A percentile compares a stretch with the other conserved stretches of the same genome.
Conservation (phyloP, 2,888 invertebrate genomes). For the Athrips mouffetella region DNA sequence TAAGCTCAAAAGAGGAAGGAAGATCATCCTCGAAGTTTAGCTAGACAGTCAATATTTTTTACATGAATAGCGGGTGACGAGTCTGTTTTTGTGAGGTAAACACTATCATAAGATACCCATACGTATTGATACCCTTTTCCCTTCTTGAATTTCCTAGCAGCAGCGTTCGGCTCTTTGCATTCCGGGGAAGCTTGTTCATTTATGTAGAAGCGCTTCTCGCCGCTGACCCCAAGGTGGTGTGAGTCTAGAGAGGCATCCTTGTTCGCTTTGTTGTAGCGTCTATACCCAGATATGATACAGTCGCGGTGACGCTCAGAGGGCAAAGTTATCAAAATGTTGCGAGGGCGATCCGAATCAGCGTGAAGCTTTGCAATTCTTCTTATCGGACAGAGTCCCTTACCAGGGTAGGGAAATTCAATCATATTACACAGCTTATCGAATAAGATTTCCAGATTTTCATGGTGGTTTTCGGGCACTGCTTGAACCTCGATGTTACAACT, state of each 20-base stretch:
- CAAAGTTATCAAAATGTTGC: neutral
- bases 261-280: neutral
- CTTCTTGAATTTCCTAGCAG: neutral
- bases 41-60: no score
- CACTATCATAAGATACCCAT: constrained; percentile 11
- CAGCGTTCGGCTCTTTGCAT: constrained; percentile 5
- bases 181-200: constrained; percentile 17
- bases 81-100: constrained; percentile 6
- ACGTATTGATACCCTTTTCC: constrained; percentile 2
- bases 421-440: neutral
- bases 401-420: neutral
- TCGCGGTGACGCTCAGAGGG: neutral
- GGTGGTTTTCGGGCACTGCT: neutral
- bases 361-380: neutral
- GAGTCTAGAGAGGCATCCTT: neutral
- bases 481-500: constrained; percentile 1
- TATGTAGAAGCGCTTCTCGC: constrained; percentile 19
- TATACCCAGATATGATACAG: neutral
- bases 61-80: neutral
- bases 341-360: neutral
- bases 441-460: neutral
- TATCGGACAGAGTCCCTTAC: neutral
- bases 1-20: no score
- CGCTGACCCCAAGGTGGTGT: neutral
- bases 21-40: no score